These are phyloP conservation scores for Tetragonula clypearis DNA, from an alignment of 1,140 invertebrate species.

Conservation along the genomic window DNA sequence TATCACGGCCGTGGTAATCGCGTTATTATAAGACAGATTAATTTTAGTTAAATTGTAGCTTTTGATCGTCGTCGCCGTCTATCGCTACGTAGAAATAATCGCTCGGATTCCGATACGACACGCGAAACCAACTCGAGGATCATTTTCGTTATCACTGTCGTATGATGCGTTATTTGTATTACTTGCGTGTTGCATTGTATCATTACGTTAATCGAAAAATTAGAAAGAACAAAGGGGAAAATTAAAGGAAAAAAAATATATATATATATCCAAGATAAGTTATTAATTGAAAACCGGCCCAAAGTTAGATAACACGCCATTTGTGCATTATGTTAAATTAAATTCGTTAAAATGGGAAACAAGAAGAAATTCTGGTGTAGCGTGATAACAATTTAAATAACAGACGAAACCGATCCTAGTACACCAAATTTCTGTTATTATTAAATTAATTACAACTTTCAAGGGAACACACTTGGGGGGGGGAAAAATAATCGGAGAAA, in stretches of 20 bases:
- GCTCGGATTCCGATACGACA: background rate
- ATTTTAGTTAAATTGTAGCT: slow-evolving; percentile 20
- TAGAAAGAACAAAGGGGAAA: too few species aligned
- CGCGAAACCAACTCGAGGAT: background rate
- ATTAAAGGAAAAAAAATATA: too few species aligned
- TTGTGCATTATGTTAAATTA: background rate
- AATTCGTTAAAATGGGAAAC: background rate
- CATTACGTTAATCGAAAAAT: too few species aligned
- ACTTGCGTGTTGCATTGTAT: too few species aligned
- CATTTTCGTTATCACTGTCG: too few species aligned
- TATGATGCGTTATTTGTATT: too few species aligned
- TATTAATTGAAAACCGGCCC: too few species aligned
- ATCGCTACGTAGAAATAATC: background rate
- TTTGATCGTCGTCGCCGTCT: background rate
- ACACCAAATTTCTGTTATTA: background rate
- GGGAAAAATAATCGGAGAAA: background rate
- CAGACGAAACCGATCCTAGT: background rate
- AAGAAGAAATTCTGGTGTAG: too few species aligned
- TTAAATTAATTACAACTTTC: background rate
- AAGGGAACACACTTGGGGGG: too few species aligned
- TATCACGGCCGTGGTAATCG: slow-evolving; percentile 41
- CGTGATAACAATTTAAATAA: too few species aligned
- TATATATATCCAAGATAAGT: too few species aligned
- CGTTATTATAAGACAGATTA: slow-evolving; percentile 49
- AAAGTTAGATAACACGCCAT: background rate